Percentiles rank a stretch among this genome's conserved stretches.
Evolutionary conservation across 2,888 invertebrate genomes (phyloP).

Genomic region (Zygogramma bicolorata): DNA sequence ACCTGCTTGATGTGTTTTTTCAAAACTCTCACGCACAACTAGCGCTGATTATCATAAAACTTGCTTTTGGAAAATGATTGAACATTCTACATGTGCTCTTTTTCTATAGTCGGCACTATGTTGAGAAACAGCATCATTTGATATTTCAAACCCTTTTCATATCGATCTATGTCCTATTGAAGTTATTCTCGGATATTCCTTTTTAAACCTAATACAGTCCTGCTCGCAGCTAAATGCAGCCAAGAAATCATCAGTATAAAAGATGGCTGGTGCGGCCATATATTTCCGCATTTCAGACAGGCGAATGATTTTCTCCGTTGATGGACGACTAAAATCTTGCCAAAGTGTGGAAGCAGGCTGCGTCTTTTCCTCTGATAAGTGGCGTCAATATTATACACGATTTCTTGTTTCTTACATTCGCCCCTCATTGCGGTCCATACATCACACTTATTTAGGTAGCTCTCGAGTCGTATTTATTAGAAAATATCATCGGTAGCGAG

Average conservation of each 20-base stretch:
- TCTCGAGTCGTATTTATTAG: constrained; percentile 58
- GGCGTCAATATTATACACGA: constrained; percentile 65
- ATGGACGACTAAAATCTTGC: constrained; percentile 66
- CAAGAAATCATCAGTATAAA: constrained; percentile 52
- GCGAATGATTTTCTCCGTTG: constrained; percentile 64
- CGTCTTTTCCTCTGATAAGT: constrained; percentile 57
- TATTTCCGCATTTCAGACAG: constrained; percentile 63
- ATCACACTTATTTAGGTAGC: constrained; percentile 62
- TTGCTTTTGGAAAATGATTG: too few relatives aligned
- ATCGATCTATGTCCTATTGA: too few relatives aligned
- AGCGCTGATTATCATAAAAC: too few relatives aligned
- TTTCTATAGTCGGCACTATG: too few relatives aligned
- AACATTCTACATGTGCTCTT: too few relatives aligned
- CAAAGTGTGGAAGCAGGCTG: constrained; percentile 45
- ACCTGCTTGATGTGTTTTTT: too few relatives aligned
- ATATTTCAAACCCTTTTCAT: too few relatives aligned
- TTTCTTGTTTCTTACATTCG: constrained; percentile 65
- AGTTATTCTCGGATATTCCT: neutral
- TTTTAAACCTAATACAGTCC: constrained; percentile 38
- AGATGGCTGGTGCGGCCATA: constrained; percentile 55
- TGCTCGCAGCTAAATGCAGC: constrained; percentile 47
- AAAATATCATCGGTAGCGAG: constrained; percentile 37
- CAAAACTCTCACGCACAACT: too few relatives aligned
- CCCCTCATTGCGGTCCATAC: constrained; percentile 62
- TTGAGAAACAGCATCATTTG: too few relatives aligned